Percentiles rank a stretch among this genome's conserved stretches.
phyloP scores from a whole-genome alignment of 2,113 vertebrate genomes.

The Macrotus californicus region DNA sequence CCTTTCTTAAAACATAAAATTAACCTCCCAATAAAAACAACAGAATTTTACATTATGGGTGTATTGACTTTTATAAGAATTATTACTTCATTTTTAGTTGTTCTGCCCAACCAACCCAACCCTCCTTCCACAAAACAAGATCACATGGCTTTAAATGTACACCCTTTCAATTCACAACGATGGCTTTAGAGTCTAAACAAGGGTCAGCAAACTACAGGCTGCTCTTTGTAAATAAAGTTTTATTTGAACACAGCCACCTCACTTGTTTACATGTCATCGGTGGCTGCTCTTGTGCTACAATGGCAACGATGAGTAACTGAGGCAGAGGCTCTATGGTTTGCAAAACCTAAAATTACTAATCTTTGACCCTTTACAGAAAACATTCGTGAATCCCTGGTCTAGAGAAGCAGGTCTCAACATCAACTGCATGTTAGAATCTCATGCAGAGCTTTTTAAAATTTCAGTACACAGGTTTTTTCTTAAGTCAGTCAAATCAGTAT shows the following conservation, averaged over 20 bases:
- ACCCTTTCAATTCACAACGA: neutral
- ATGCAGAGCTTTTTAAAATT: neutral
- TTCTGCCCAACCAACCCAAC: neutral
- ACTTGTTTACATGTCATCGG: neutral
- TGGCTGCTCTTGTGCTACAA: neutral
- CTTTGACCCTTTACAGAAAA: neutral
- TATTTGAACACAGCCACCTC: neutral
- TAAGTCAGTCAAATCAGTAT: neutral
- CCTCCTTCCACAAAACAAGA: neutral
- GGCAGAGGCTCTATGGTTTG: neutral
- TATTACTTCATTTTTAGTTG: neutral
- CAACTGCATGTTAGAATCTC: neutral
- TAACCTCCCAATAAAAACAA: neutral
- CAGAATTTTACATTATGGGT: neutral
- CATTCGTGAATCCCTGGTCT: neutral
- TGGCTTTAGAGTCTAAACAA: neutral
- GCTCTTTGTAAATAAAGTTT: neutral
- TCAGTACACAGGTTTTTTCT: neutral
- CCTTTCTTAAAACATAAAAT: conserved; percentile 29
- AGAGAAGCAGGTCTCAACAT: neutral
- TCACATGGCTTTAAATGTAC: neutral
- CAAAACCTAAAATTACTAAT: neutral
- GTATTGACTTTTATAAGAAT: neutral
- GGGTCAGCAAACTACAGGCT: neutral
- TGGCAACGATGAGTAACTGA: neutral